Percentiles rank a stretch among this genome's conserved stretches.
Conservation (phyloP, 2,888 invertebrate genomes). For the Synergus umbraculus region DNA sequence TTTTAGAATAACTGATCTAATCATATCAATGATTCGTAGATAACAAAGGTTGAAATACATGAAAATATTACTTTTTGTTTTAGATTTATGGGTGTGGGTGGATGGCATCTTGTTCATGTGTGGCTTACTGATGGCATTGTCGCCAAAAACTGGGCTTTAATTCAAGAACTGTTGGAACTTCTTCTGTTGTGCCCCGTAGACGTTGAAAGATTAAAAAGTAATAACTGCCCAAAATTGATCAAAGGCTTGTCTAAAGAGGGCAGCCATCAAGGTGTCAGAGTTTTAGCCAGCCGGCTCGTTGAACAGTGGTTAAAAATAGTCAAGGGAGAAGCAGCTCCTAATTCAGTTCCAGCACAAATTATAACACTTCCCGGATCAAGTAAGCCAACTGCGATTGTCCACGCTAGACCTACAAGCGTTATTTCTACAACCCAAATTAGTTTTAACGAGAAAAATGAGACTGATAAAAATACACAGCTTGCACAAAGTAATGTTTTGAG, state of each 20-base stretch:
- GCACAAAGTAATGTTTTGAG: conserved; percentile 15
- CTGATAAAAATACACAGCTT: conserved; percentile 28
- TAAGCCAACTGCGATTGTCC: conserved; percentile 14
- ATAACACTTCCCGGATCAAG: conserved; percentile 73
- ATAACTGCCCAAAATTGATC: conserved; percentile 94
- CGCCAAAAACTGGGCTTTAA: conserved; percentile 91
- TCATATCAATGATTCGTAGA: background rate
- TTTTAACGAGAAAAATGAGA: conserved; percentile 26
- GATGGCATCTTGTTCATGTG: conserved; percentile 93
- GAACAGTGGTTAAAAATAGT: conserved; percentile 95
- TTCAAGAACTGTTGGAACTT: conserved; percentile 91
- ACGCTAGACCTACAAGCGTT: conserved; percentile 5
- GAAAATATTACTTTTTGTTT: conserved; percentile 51
- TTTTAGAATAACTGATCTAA: background rate
- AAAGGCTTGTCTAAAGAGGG: conserved; percentile 91
- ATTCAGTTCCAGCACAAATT: conserved; percentile 74
- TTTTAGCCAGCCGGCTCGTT: conserved; percentile 88
- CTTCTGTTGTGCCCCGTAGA: conserved; percentile 93
- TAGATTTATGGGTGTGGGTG: conserved; percentile 93
- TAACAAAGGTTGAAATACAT: background rate
- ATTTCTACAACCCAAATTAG: conserved; percentile 24
- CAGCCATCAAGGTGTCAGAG: conserved; percentile 87
- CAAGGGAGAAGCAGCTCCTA: conserved; percentile 84
- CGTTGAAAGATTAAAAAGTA: conserved; percentile 92
- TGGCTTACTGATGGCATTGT: conserved; percentile 95